These are phyloP conservation scores for Cepphus grylle DNA, from an alignment of 2,113 vertebrate genomes.

Conservation along the genomic window DNA sequence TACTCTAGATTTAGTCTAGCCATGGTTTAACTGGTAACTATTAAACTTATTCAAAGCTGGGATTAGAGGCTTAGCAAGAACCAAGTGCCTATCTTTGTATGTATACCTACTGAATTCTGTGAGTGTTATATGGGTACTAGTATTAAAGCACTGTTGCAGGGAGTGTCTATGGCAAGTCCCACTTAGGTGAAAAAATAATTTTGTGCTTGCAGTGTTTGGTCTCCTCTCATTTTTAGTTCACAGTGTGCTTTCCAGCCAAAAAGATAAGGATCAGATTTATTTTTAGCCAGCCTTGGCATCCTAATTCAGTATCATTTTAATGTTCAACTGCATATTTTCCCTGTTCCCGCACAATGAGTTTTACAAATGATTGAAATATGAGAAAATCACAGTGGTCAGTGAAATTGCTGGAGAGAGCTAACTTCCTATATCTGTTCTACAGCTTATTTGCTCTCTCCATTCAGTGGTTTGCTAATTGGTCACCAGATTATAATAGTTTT, in stretches of 20 bases:
- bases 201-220: background rate
- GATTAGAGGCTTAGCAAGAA: background rate
- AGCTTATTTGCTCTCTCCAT: background rate
- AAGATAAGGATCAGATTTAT: background rate
- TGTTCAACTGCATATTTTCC: background rate
- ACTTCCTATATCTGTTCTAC: background rate
- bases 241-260: background rate
- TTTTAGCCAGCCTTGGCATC: conserved; percentile 1
- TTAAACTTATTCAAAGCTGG: background rate
- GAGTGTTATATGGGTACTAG: background rate
- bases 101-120: background rate
- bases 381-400: background rate
- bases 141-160: background rate
- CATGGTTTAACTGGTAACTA: background rate
- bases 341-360: background rate
- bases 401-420: background rate
- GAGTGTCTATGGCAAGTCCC: background rate
- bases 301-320: background rate
- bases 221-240: background rate
- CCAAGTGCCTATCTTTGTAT: background rate
- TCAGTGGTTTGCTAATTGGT: background rate
- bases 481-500: background rate
- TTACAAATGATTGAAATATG: background rate
- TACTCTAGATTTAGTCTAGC: background rate
- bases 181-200: background rate